Conservation (phyloP, 2,113 vertebrate genomes). For the Glaucomys volans region DNA sequence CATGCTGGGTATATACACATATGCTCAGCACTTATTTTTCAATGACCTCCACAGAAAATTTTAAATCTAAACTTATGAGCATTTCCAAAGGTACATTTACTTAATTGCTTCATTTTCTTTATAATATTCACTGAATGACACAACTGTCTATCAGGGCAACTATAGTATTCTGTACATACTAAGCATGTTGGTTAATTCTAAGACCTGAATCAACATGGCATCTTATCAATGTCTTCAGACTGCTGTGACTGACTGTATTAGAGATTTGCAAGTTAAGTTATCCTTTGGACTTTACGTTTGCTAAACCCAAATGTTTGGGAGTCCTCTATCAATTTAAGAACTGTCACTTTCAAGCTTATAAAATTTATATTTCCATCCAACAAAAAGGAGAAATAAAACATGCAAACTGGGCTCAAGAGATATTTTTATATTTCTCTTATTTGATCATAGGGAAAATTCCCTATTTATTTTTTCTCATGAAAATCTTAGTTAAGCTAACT, state of each 20-base stretch:
- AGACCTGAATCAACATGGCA: background rate
- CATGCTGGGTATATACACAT: background rate
- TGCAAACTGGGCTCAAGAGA: background rate
- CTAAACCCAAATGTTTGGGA: background rate
- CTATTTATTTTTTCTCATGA: background rate
- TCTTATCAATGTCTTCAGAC: background rate
- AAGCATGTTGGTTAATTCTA: background rate
- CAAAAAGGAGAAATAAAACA: slow-evolving; percentile 28
- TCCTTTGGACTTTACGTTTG: background rate
- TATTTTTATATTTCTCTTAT: background rate
- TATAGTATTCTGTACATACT: background rate
- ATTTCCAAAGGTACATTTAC: background rate
- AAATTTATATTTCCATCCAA: background rate
- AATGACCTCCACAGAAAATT: background rate
- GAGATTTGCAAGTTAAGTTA: background rate
- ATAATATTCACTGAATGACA: background rate
- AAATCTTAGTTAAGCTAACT: background rate
- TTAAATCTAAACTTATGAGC: background rate
- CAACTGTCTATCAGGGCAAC: background rate
- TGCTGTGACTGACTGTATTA: background rate
- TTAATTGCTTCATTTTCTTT: background rate
- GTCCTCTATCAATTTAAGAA: background rate
- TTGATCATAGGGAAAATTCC: background rate
- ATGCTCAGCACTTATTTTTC: background rate
- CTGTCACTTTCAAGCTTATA: background rate